phyloP scores from a whole-genome alignment of 2,888 invertebrate genomes.

The Clepsis dumicolana region DNA sequence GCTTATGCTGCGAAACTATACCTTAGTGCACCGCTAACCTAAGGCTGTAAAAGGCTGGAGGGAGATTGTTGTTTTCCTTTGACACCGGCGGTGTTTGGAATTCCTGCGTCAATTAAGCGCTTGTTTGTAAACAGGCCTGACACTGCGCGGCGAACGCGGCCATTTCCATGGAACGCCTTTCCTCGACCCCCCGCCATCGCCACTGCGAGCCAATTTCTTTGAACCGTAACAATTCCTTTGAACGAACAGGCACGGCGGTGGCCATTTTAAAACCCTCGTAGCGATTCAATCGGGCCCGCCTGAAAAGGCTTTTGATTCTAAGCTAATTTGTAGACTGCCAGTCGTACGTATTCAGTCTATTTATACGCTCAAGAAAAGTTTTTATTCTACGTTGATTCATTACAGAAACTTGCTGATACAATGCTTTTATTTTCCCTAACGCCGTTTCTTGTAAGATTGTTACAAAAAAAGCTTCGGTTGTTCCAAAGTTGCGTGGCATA shows the following conservation, averaged over 20 bases:
- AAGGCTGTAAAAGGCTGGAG: slow-evolving; percentile 54
- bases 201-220: slow-evolving; percentile 53
- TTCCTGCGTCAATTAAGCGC: slow-evolving; percentile 78
- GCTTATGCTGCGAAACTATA: slow-evolving; percentile 49
- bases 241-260: slow-evolving; percentile 50
- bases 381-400: not conserved
- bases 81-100: slow-evolving; percentile 72
- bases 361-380: slow-evolving; percentile 6
- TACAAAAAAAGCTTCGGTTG: not conserved
- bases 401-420: slow-evolving; percentile 2
- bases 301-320: slow-evolving; percentile 46
- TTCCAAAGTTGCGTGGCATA: slow-evolving; percentile 27
- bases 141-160: slow-evolving; percentile 62
- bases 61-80: slow-evolving; percentile 70
- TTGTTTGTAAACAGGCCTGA: slow-evolving; percentile 78
- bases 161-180: slow-evolving; percentile 72
- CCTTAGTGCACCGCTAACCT: slow-evolving; percentile 46
- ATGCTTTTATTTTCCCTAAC: slow-evolving; percentile 9
- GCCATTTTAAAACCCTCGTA: slow-evolving; percentile 50
- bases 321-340: slow-evolving; percentile 40
- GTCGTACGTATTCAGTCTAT: slow-evolving; percentile 22
- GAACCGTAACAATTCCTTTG: slow-evolving; percentile 61
- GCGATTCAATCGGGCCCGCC: slow-evolving; percentile 51
- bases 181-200: slow-evolving; percentile 52
- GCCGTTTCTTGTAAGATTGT: slow-evolving; percentile 16